Conservation (phyloP, 2,113 vertebrate species). For the Marmota flaviventris region DNA sequence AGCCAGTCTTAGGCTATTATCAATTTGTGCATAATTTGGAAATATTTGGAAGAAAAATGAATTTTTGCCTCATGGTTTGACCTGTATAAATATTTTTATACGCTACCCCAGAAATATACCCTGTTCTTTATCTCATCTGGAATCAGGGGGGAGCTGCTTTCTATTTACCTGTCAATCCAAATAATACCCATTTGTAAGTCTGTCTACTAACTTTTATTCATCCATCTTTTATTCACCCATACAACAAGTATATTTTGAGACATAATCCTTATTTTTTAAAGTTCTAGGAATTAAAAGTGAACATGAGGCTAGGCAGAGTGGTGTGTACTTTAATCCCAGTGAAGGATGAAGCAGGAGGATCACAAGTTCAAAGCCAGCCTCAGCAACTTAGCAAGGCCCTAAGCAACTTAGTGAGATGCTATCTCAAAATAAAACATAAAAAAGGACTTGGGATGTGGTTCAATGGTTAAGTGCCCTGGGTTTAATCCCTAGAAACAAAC, state of each 20-base stretch:
- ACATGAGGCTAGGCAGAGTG: background rate
- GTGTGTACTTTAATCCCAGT: background rate
- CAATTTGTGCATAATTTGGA: conserved; percentile 32
- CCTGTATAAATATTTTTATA: background rate
- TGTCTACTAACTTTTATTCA: background rate
- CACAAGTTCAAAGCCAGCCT: background rate
- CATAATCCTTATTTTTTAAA: background rate
- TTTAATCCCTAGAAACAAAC: background rate
- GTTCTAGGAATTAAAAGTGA: background rate
- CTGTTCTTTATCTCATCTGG: background rate
- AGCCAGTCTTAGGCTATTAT: conserved; percentile 45
- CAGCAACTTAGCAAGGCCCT: too few species aligned
- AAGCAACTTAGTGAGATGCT: background rate
- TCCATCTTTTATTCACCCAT: background rate
- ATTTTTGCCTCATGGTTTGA: background rate
- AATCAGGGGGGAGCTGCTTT: background rate
- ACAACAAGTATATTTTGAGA: background rate
- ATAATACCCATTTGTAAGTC: background rate
- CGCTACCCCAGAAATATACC: accelerated
- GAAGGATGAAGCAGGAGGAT: background rate
- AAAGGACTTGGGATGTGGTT: background rate
- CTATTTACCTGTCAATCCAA: background rate
- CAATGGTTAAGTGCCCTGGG: background rate
- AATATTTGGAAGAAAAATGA: conserved; percentile 48
- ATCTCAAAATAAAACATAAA: background rate